Evolutionary conservation across 2,888 invertebrate genomes (phyloP), one percentile per base, ranked within the genome.

Genomic region (Andricus quercusramuli): DNA sequence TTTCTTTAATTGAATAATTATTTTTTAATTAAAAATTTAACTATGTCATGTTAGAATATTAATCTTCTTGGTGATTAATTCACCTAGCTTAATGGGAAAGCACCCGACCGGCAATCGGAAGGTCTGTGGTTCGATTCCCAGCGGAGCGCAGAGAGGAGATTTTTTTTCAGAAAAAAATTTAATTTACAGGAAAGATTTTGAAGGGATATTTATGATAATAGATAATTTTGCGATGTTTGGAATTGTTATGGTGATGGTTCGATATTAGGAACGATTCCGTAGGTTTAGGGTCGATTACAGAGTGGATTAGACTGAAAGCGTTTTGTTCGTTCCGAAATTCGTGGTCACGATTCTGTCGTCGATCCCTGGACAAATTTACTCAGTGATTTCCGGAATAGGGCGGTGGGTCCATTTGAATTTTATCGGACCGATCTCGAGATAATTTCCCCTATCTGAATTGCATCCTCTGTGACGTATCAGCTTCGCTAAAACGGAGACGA

Each of bases 391-490:
- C 47, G 68, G 68, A 13, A 70, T 51, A 25, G 80, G 77, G 47
- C 77, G 78, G n/a, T 68, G 51, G 80, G 82, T 79, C 81, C 80
- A 82, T 83, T 84, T 82, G 81, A 84, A 84, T 84, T 83, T 84
- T 83, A 84, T 84, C 84, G 80, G 77, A n/a, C 47, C 82, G 74
- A 84, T 84, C 84, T 82, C 82, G 82, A 78, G 85, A 86, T 87
- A 86, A 87, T 86, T 87, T 84, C 84, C 84, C 86, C 86, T 87
- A 87, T 87, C 87, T 86, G 86, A 87, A 87, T 86, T 87, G 86
- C 85, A 86, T 83, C 84, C 85, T 70, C 44, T 65, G 25, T 76
- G 37, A 25, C 47, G 62, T 62, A 29, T 62, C 29, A 65, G 17
- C 65, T 78, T 22, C 56, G 47, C 41, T 25, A 70, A 70, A 70